Base-by-base conservation (phyloP, 2,888 invertebrate species). In the Formica aserva region DNA sequence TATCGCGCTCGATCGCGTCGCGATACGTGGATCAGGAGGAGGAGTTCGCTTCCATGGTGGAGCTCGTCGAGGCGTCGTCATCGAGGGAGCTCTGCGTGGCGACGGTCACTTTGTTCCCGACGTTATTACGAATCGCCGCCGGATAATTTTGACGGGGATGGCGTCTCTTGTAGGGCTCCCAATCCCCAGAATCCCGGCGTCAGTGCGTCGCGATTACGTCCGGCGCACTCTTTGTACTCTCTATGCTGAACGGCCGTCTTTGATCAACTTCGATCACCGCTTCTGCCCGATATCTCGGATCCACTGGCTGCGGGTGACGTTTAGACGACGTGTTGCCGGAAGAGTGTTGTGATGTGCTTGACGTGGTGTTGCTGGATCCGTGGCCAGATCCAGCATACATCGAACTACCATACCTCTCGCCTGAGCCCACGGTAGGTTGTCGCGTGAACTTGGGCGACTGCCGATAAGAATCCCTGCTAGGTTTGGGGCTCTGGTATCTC, bases 151-250 rank as follows among this genome's bases (percentile, higher is more conserved):
- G 95, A 94, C 96, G 96, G 92, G 96, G 96, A 94, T 95, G 95
- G 90, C 96, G 95, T 91, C 96, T 94, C 91, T 95, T 95, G 94
- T 96, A 96, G 84, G 96, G 96, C 93, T 96, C 96, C 96, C 96
- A 96, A 94, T 96, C 96, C 92, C 94, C 94, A 90, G 84, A 86
- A 84, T 92, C 92, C 95, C 95, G 95, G 92, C 96, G 97, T 97
- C 97, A 97, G 96, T 97, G 97, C 86, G 97, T 97, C 92, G 98
- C 98, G 93, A 98, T 98, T 92, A 98, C 98, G 95, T 98, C 98
- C 71, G 98, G 98, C 1, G 98, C 98, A 82, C 98, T 98, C 92
- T 98, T 97, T 83, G 98, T 98, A 82, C 98, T 98, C 94, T 98
- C 97, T 83, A 97, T 97, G 95, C 98, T 97, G 95, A 97, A 97